Conservation (phyloP, 2,797 vertebrate species). For the Pseudocheirus occidentalis region DNA sequence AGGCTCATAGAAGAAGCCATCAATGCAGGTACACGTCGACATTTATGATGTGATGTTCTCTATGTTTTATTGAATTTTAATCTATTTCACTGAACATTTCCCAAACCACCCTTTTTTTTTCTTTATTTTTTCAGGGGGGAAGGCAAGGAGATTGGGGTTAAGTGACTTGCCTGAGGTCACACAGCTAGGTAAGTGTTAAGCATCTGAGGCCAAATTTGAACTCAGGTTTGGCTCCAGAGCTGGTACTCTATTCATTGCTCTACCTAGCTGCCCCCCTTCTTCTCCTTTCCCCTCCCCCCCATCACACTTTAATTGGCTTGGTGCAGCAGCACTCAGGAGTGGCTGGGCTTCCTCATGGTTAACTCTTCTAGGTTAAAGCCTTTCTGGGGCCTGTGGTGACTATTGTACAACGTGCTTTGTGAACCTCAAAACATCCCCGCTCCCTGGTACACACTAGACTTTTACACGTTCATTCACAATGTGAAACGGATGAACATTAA, state of each 20-base stretch:
- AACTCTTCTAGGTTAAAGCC: background rate
- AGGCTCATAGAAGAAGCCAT: background rate
- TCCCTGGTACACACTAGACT: fast-evolving
- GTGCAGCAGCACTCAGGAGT: background rate
- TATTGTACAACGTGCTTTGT: background rate
- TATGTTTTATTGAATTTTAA: background rate
- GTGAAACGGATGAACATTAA: background rate
- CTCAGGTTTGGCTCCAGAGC: no score
- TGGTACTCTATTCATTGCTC: no score
- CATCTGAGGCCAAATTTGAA: no score
- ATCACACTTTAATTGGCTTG: background rate
- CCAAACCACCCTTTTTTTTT: background rate
- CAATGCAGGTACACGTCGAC: background rate
- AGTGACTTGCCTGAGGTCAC: no score
- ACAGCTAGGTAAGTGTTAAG: no score
- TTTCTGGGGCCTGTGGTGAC: background rate
- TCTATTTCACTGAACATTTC: background rate
- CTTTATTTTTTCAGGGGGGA: no score
- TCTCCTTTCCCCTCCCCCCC: background rate
- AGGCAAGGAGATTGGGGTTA: no score
- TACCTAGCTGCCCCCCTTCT: no score
- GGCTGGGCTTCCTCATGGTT: background rate
- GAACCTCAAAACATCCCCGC: background rate
- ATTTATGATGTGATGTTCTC: background rate
- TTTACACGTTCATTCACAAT: background rate